These are phyloP conservation scores for Solenopsis fugax DNA, from an alignment of 1,140 invertebrate genomes.

Conservation along the genomic window DNA sequence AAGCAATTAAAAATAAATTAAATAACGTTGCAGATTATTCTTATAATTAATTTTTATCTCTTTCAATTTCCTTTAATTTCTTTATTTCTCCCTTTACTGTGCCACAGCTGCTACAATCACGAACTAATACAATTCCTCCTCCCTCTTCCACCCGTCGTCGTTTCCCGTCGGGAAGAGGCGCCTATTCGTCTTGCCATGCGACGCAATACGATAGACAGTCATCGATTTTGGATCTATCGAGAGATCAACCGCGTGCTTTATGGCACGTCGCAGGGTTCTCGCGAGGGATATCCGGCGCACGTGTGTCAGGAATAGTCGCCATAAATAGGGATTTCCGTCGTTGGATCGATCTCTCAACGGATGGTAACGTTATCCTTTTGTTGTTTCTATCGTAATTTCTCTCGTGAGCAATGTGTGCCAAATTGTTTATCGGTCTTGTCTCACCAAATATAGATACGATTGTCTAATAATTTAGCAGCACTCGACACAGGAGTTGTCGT, in stretches of 20 bases:
- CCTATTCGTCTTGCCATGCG: constrained; percentile 9
- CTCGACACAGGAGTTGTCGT: background rate
- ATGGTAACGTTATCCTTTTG: constrained; percentile 42
- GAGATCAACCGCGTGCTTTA: constrained; percentile 69
- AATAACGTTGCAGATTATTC: background rate
- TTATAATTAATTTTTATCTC: background rate
- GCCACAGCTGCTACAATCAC: background rate
- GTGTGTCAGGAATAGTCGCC: constrained; percentile 73
- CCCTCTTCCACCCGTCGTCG: background rate
- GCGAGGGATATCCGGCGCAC: constrained; percentile 64
- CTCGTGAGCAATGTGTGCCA: constrained; percentile 19
- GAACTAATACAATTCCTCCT: background rate
- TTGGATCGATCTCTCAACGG: constrained; percentile 54
- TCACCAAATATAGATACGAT: background rate
- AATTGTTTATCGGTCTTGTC: constrained; percentile 26
- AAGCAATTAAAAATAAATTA: background rate
- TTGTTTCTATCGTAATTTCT: constrained; percentile 23
- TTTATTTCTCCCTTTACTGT: background rate
- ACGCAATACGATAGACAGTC: constrained; percentile 24
- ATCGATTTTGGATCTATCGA: constrained; percentile 68
- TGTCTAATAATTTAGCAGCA: constrained; percentile 10
- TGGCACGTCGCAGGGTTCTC: constrained; percentile 45
- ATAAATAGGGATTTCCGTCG: constrained; percentile 79
- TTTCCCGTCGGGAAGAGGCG: background rate
- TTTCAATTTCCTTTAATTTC: background rate